Conservation (phyloP, 2,113 vertebrate species). For the Zingel zingel region DNA sequence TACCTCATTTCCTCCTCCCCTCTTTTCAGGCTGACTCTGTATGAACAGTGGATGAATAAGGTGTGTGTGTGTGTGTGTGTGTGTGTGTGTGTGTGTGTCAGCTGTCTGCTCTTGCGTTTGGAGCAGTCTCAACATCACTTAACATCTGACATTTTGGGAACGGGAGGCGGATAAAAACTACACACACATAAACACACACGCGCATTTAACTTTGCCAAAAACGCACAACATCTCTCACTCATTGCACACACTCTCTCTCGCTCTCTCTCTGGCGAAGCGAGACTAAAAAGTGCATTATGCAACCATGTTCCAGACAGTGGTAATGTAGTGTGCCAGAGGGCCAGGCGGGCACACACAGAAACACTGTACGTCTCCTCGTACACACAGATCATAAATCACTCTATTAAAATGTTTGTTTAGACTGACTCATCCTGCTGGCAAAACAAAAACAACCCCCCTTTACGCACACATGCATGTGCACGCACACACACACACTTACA, state of each 20-base stretch:
- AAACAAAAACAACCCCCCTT: conserved; percentile 72
- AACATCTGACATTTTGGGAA: conserved; percentile 79
- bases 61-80: conserved; percentile 32
- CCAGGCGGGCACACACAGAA: conserved; percentile 32
- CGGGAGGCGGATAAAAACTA: conserved; percentile 33
- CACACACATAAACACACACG: conserved; percentile 35
- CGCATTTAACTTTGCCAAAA: conserved; percentile 47
- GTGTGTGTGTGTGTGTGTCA: conserved; percentile 35
- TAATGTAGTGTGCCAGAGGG: conserved; percentile 71
- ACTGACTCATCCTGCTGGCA: conserved; percentile 71
- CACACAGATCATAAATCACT: conserved; percentile 77
- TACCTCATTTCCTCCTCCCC: neutral
- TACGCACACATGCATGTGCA: neutral
- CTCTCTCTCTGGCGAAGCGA: conserved; percentile 45
- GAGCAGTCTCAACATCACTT: conserved; percentile 81
- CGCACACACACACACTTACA: conserved; percentile 27
- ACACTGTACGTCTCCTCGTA: conserved; percentile 21
- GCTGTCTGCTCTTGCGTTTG: conserved; percentile 67
- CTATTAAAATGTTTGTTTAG: conserved; percentile 81
- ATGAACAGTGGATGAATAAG: conserved; percentile 63
- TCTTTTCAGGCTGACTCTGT: conserved; percentile 36
- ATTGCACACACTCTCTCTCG: conserved; percentile 16
- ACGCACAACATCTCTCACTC: conserved; percentile 44
- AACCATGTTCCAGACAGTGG: conserved; percentile 81
- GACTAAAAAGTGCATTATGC: conserved; percentile 75